A percentile compares a stretch with the other conserved stretches of the same genome.
phyloP scores from a whole-genome alignment of 2,888 invertebrate genomes.

The Meghimatium bilineatum region DNA sequence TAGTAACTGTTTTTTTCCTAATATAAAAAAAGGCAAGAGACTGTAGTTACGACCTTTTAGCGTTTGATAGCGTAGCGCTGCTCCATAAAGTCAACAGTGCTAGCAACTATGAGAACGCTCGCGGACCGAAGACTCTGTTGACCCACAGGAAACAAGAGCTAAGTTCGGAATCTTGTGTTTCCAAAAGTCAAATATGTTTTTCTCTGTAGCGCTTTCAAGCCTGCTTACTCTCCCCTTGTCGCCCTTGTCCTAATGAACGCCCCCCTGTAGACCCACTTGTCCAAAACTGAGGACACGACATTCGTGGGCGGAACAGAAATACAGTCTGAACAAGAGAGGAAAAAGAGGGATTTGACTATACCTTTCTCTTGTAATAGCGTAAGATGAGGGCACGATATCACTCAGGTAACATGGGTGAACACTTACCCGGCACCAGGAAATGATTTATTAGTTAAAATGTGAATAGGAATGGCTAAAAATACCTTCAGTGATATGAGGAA shows the following conservation, averaged over 20 bases:
- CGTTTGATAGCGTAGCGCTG: background rate
- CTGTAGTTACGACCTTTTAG: constrained; percentile 12
- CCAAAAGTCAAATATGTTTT: constrained; percentile 41
- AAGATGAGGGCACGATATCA: background rate
- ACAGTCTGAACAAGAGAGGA: background rate
- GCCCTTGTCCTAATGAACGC: constrained; percentile 21
- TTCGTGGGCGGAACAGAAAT: background rate
- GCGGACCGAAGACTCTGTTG: constrained; percentile 26
- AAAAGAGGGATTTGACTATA: background rate
- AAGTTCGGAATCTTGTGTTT: constrained; percentile 41
- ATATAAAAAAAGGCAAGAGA: background rate
- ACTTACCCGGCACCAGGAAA: too few species aligned
- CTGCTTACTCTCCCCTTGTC: constrained; percentile 6
- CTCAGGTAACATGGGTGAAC: too few species aligned
- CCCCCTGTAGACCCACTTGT: constrained; percentile 6
- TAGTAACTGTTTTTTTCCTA: background rate
- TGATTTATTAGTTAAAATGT: too few species aligned
- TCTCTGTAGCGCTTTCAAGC: constrained; percentile 31
- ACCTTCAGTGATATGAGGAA: too few species aligned
- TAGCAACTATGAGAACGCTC: background rate
- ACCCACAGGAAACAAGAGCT: constrained; percentile 33
- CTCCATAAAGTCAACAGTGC: constrained; percentile 11
- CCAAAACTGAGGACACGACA: background rate
- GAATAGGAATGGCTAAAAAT: too few species aligned
- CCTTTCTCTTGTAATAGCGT: background rate